Evolutionary conservation across 1,140 invertebrate species (phyloP).

Genomic region (Bemisia tabaci): DNA sequence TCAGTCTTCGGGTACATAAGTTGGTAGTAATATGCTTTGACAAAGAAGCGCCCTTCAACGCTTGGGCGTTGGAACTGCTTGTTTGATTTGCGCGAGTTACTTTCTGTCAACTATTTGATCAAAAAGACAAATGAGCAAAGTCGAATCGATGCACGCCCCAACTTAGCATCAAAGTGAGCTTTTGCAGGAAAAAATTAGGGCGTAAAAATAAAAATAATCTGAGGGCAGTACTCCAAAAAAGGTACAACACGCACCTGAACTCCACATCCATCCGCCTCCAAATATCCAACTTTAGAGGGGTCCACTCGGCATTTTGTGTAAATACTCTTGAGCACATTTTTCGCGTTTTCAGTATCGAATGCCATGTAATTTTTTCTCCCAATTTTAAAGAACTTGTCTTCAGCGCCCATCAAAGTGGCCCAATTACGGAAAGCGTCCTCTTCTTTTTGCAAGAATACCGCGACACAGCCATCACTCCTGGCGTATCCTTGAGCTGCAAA

Average conservation of each 20-base stretch:
- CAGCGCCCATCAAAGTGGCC: constrained; percentile 42
- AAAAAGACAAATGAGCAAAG: too few relatives aligned
- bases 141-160: too few relatives aligned
- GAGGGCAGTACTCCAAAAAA: too few relatives aligned
- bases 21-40: too few relatives aligned
- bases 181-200: too few relatives aligned
- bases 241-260: constrained; percentile 34
- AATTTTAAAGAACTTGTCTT: constrained; percentile 42
- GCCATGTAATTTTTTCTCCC: constrained; percentile 41
- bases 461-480: constrained; percentile 41
- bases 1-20: too few relatives aligned
- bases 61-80: too few relatives aligned
- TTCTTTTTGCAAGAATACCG: constrained; percentile 38
- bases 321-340: constrained; percentile 40
- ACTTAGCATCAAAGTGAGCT: too few relatives aligned
- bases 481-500: constrained; percentile 40
- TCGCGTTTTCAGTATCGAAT: constrained; percentile 34
- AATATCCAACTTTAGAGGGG: constrained; percentile 46
- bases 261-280: constrained; percentile 52
- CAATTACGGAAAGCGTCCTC: constrained; percentile 38
- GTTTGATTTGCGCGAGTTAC: too few relatives aligned
- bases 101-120: too few relatives aligned
- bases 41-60: too few relatives aligned
- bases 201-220: too few relatives aligned
- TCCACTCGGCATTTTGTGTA: constrained; percentile 45